Conservation (phyloP, 1,140 invertebrate genomes). For the Drosophila pseudoobscura region DNA sequence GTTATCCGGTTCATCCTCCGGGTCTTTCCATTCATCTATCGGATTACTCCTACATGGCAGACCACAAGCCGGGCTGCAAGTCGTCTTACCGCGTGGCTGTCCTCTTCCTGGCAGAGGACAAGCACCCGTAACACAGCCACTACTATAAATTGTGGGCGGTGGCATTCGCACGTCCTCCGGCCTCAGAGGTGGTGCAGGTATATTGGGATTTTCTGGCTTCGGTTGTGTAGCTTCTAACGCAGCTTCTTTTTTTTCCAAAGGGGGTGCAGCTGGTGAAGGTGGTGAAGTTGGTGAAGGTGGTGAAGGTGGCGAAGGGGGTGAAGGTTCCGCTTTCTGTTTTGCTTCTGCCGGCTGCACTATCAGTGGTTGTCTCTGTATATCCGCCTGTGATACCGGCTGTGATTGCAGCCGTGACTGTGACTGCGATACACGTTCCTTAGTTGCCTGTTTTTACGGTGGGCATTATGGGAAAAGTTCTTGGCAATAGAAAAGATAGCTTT, state of each 20-base stretch:
- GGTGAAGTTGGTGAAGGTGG: too few relatives aligned
- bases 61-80: too few relatives aligned
- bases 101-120: too few relatives aligned
- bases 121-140: background rate
- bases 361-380: too few relatives aligned
- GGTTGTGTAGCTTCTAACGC: background rate
- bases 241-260: background rate
- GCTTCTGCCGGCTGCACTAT: too few relatives aligned
- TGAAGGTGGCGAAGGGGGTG: too few relatives aligned
- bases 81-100: too few relatives aligned
- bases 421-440: too few relatives aligned
- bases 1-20: background rate
- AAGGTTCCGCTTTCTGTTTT: background rate
- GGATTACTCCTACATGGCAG: too few relatives aligned
- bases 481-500: background rate
- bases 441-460: too few relatives aligned
- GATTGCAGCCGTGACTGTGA: background rate
- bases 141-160: slow-evolving; percentile 28
- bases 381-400: background rate
- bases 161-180: slow-evolving; percentile 34
- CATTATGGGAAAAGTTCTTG: background rate
- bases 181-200: slow-evolving; percentile 1
- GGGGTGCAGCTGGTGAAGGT: too few relatives aligned
- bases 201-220: background rate
- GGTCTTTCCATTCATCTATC: too few relatives aligned